Percentiles rank a stretch among this genome's conserved stretches.
phyloP scores from a whole-genome alignment of 2,888 invertebrate species.

The Bombylius major region DNA sequence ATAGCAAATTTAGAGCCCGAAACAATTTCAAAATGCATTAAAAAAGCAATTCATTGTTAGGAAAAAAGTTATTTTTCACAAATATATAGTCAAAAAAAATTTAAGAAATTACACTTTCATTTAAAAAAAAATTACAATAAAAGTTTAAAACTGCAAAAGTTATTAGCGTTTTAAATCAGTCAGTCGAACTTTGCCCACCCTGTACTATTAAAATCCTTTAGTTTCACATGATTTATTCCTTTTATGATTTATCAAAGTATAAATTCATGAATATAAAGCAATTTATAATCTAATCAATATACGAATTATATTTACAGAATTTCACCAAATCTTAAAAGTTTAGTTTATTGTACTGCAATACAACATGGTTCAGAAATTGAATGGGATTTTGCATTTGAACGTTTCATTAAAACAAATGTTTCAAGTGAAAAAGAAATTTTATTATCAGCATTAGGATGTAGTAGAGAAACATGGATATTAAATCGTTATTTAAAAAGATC shows the following conservation, averaged over 20 bases:
- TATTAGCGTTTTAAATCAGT: too few relatives aligned
- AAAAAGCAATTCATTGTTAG: too few relatives aligned
- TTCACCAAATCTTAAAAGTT: constrained; percentile 66
- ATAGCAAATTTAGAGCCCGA: too few relatives aligned
- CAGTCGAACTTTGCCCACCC: too few relatives aligned
- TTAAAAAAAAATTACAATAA: too few relatives aligned
- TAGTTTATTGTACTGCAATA: constrained; percentile 80
- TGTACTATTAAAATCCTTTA: too few relatives aligned
- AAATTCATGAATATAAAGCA: background rate
- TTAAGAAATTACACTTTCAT: too few relatives aligned
- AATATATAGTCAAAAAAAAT: too few relatives aligned
- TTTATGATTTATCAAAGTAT: too few relatives aligned
- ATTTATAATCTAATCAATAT: background rate
- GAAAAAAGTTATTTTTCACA: too few relatives aligned
- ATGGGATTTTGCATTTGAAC: constrained; percentile 81
- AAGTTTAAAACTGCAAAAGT: too few relatives aligned
- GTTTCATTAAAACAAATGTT: constrained; percentile 60
- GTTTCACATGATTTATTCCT: background rate
- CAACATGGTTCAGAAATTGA: constrained; percentile 68
- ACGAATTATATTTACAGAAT: constrained; percentile 48
- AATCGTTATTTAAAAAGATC: constrained; percentile 56
- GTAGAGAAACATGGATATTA: constrained; percentile 69
- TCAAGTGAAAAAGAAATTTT: constrained; percentile 71
- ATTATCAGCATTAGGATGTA: constrained; percentile 67
- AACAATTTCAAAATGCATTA: too few relatives aligned